Percentiles rank a stretch among this genome's conserved stretches.
Evolutionary conservation across 2,797 vertebrate genomes (phyloP).

Genomic region (Propithecus perrieri): DNA sequence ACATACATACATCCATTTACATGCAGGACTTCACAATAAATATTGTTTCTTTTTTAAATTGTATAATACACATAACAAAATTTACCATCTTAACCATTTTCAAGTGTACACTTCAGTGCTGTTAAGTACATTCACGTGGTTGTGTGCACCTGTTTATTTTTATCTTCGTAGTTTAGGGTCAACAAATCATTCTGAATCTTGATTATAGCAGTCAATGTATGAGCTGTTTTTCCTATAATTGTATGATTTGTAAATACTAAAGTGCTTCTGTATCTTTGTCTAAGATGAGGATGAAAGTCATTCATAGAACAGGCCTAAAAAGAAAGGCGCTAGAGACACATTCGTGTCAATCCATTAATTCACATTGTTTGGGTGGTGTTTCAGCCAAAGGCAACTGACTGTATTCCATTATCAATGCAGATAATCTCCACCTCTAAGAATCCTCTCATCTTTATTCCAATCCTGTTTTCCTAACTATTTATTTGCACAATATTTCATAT

Average conservation of each 20-base stretch:
- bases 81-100: not conserved
- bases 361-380: not conserved
- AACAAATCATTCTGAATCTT: not conserved
- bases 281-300: conserved; percentile 11
- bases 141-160: not conserved
- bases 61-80: not conserved
- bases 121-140: not conserved
- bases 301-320: not conserved
- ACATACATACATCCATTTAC: not conserved
- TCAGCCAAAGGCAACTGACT: not conserved
- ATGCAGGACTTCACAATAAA: not conserved
- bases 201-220: not conserved
- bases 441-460: not conserved
- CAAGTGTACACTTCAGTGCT: not conserved
- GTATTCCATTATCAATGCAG: not conserved
- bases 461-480: not conserved
- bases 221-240: not conserved
- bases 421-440: not conserved
- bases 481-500: not conserved
- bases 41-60: not conserved
- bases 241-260: not conserved
- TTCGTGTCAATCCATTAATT: not conserved
- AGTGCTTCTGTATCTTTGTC: not conserved
- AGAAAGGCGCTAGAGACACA: not conserved
- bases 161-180: not conserved